Percentiles rank a stretch among this genome's conserved stretches.
phyloP scores from a whole-genome alignment of 2,888 invertebrate species.

The Callinectes sapidus region DNA sequence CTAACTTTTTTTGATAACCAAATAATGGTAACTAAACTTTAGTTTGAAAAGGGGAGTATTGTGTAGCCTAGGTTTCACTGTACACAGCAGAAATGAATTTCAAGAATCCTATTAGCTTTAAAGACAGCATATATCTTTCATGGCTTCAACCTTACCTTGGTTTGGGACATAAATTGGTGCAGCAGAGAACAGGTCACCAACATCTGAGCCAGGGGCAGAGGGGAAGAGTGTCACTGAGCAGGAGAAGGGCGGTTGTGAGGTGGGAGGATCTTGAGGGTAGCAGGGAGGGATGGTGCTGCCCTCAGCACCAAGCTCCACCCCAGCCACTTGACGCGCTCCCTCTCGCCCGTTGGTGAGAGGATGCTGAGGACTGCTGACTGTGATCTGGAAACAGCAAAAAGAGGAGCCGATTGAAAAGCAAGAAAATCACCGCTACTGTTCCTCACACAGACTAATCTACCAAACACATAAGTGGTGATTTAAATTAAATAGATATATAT shows the following conservation, averaged over 20 bases:
- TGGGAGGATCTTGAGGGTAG: not conserved
- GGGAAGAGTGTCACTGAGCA: conserved; percentile 42
- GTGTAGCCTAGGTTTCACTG: too few species aligned
- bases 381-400: not conserved
- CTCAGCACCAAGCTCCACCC: conserved; percentile 47
- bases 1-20: too few species aligned
- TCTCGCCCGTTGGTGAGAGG: conserved; percentile 42
- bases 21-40: too few species aligned
- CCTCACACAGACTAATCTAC: too few species aligned
- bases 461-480: too few species aligned
- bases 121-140: too few species aligned
- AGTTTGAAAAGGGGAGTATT: too few species aligned
- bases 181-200: conserved; percentile 45
- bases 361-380: conserved; percentile 30
- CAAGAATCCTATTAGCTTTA: too few species aligned
- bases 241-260: conserved; percentile 53
- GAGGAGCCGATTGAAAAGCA: not conserved
- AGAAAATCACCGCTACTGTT: too few species aligned
- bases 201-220: conserved; percentile 45
- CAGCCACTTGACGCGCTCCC: conserved; percentile 39
- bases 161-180: conserved; percentile 40
- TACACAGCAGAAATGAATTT: too few species aligned
- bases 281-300: conserved; percentile 39
- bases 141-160: conserved; percentile 43
- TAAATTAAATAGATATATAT: too few species aligned